These are phyloP conservation scores for Corbicula japonica DNA, from an alignment of 2,888 invertebrate genomes.

Conservation along the genomic window DNA sequence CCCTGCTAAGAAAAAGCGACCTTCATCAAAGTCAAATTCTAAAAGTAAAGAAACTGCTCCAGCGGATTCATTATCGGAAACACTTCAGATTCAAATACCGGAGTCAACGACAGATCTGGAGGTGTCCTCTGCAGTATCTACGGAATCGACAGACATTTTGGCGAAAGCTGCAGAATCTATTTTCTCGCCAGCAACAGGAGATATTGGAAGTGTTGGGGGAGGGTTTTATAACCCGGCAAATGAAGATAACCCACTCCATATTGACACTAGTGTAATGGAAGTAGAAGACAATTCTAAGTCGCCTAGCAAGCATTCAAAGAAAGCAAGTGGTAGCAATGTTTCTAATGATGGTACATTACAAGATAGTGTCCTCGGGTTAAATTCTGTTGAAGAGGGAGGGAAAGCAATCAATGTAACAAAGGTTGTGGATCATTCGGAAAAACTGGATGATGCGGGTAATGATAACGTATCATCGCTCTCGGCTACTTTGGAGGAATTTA, in stretches of 20 bases:
- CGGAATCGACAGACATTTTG: constrained; percentile 80
- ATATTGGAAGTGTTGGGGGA: constrained; percentile 74
- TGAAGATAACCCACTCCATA: constrained; percentile 82
- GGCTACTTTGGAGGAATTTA: constrained; percentile 60
- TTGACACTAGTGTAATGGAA: constrained; percentile 81
- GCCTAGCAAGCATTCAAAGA: constrained; percentile 34
- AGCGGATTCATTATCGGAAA: constrained; percentile 59
- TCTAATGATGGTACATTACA: constrained; percentile 20
- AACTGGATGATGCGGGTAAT: constrained; percentile 18
- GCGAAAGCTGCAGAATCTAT: constrained; percentile 87
- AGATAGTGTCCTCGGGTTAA: constrained; percentile 45
- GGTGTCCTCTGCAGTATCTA: constrained; percentile 58
- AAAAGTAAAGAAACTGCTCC: constrained; percentile 50
- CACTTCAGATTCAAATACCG: constrained; percentile 64
- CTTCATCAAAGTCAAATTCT: constrained; percentile 30
- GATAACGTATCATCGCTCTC: constrained; percentile 64
- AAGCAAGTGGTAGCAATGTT: constrained; percentile 2
- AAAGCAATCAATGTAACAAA: constrained; percentile 32
- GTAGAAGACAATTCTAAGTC: constrained; percentile 72
- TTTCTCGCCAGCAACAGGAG: constrained; percentile 76
- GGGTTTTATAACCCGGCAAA: constrained; percentile 83
- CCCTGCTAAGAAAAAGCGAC: constrained; percentile 55
- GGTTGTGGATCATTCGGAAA: constrained; percentile 36
- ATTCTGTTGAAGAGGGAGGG: constrained; percentile 44
- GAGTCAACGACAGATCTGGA: constrained; percentile 68